A percentile compares a stretch with the other conserved stretches of the same genome.
Conservation (phyloP, 2,797 vertebrate genomes). For the Sparidentex hasta region DNA sequence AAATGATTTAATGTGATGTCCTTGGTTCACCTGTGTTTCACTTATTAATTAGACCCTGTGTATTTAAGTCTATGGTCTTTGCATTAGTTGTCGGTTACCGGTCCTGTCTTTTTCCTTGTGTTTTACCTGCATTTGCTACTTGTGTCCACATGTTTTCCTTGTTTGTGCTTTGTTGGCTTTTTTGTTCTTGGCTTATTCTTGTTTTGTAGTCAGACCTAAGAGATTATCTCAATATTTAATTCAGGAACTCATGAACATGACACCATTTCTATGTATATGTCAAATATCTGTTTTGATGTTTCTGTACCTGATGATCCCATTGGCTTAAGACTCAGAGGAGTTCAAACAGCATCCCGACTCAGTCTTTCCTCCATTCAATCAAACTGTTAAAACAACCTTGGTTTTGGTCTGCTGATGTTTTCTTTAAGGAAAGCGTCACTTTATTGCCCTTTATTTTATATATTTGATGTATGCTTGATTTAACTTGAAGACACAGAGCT, state of each 20-base stretch:
- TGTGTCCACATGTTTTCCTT: too few relatives aligned
- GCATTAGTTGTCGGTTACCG: too few relatives aligned
- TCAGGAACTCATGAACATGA: neutral
- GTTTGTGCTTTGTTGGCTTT: too few relatives aligned
- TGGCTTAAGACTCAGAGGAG: constrained; percentile 1
- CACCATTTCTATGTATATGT: neutral
- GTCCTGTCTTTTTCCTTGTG: too few relatives aligned
- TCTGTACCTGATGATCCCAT: constrained; percentile 3
- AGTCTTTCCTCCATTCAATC: constrained; percentile 26
- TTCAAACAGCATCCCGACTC: constrained; percentile 31
- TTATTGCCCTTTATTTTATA: constrained; percentile 32
- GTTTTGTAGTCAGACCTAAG: neutral
- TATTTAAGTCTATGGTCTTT: too few relatives aligned
- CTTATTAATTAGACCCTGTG: too few relatives aligned
- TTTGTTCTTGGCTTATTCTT: too few relatives aligned
- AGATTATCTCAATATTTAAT: neutral
- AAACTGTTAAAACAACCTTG: constrained; percentile 31
- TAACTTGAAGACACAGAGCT: constrained; percentile 13
- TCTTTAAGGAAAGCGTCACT: neutral
- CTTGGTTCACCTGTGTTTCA: too few relatives aligned
- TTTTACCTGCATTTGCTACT: too few relatives aligned
- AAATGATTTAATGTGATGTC: too few relatives aligned
- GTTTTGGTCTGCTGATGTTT: constrained; percentile 16
- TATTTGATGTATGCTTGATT: constrained; percentile 14
- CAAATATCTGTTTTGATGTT: constrained; percentile 12